Evolutionary conservation across 1,140 invertebrate genomes (phyloP), one percentile per base, ranked within the genome.

Genomic region (Lordiphosa mommai): DNA sequence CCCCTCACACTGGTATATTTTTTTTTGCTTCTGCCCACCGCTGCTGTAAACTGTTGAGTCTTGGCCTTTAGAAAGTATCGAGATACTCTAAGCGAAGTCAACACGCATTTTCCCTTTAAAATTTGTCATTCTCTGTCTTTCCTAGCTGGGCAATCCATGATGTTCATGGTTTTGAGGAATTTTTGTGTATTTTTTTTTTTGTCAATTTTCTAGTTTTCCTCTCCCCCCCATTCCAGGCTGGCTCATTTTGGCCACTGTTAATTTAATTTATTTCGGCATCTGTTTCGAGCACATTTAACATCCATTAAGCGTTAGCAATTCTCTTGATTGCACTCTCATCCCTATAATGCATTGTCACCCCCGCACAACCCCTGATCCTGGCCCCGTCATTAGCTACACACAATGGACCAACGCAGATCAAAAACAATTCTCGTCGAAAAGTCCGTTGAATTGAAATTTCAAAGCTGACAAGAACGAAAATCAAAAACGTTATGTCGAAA

Each of bases 241-340:
- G 37, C 44, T 2, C 30, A 29, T 58, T 64, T 59, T 68, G 16
- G 48, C 20, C 33, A 30, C 71, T 51, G 40, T 67, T 82, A 79
- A 86, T 87, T 86, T 69, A 86, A 87, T 86, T 74, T 79, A 86
- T 79, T 84, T 79, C 47, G 61, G 77, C 82, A 87, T 86, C 77
- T 87, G 84, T 64, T 87, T 77, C 72, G 50, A 82, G 69, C 61
- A 74, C 72, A 87, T 82, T 82, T 71, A 86, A 82, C 76, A 77
- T 77, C 82, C 84, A 87, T 87, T 86, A 86, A 64, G 60, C 61
- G 34, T 61, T 23, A n/a, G 76, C 84, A 79, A 86, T 86, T 87
- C 63, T 72, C 57, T 79, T 87, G 77, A 87, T 87, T 87, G 82
- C 82, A 67, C 55, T 55, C 59, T 47, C 65, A 61, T 68, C 60